Evolutionary conservation across 2,113 vertebrate genomes (phyloP).

Genomic region (Puntigrus tetrazona): DNA sequence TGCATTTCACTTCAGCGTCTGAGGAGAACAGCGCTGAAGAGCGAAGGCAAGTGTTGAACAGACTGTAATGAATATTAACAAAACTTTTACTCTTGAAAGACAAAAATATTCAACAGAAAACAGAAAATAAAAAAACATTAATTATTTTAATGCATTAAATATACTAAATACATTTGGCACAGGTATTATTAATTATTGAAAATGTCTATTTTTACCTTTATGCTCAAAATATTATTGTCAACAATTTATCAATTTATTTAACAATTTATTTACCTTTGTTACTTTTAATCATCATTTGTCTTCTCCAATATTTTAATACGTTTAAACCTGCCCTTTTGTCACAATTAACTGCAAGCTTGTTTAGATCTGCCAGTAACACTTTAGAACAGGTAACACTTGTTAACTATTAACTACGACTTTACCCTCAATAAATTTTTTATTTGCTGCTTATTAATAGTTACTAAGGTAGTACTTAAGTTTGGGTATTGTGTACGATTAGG

Average conservation of each 20-base stretch:
- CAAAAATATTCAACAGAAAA: neutral
- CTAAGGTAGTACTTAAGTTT: too few species aligned
- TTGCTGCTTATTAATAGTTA: too few species aligned
- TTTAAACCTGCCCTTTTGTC: too few species aligned
- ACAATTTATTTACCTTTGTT: neutral
- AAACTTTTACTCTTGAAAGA: neutral
- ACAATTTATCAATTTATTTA: too few species aligned
- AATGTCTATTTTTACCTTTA: neutral
- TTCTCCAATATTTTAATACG: too few species aligned
- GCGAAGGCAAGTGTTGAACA: neutral
- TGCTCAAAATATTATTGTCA: neutral
- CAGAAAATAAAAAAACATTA: neutral
- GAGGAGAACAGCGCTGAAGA: neutral
- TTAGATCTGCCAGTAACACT: too few species aligned
- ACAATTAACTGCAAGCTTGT: too few species aligned
- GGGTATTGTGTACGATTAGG: too few species aligned
- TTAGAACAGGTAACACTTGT: too few species aligned
- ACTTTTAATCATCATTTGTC: neutral
- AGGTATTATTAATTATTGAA: neutral
- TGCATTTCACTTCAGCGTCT: neutral
- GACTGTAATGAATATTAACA: neutral
- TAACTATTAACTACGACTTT: too few species aligned
- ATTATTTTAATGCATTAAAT: neutral
- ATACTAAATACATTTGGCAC: neutral
- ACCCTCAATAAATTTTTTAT: too few species aligned